These are phyloP conservation scores for Sceloporus undulatus DNA, from an alignment of 2,113 vertebrate species.

Conservation along the genomic window DNA sequence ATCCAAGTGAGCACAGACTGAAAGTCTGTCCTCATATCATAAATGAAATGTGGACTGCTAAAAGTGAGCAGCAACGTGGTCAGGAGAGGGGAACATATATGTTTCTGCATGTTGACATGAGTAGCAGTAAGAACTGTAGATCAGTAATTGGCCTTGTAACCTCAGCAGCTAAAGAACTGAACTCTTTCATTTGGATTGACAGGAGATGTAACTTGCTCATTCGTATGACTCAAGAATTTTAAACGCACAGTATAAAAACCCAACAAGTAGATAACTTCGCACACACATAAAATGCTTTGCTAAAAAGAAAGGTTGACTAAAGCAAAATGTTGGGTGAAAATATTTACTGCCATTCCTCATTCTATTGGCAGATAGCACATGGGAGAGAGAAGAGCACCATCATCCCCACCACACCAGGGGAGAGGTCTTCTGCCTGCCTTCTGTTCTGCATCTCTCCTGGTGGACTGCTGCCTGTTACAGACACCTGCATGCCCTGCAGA, in stretches of 20 bases:
- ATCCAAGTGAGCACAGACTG: not conserved
- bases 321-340: not conserved
- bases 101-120: not conserved
- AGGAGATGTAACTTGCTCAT: not conserved
- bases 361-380: not conserved
- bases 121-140: not conserved
- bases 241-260: not conserved
- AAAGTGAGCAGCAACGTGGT: not conserved
- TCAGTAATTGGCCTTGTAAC: not conserved
- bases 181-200: slow-evolving; percentile 6
- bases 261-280: not conserved
- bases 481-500: too few species aligned
- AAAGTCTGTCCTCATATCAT: not conserved
- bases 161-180: not conserved
- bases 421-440: too few species aligned
- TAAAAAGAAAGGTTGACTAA: not conserved
- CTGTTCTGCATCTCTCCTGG: too few species aligned
- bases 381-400: too few species aligned
- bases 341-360: not conserved
- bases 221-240: not conserved
- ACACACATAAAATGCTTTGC: not conserved
- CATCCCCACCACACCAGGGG: too few species aligned
- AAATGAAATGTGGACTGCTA: not conserved
- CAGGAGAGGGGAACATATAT: slow-evolving; percentile 7
- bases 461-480: too few species aligned